Percentiles rank a stretch among this genome's conserved stretches.
These are phyloP conservation scores for Forbesichthys agassizii DNA, from an alignment of 2,113 vertebrate genomes.

Conservation along the genomic window DNA sequence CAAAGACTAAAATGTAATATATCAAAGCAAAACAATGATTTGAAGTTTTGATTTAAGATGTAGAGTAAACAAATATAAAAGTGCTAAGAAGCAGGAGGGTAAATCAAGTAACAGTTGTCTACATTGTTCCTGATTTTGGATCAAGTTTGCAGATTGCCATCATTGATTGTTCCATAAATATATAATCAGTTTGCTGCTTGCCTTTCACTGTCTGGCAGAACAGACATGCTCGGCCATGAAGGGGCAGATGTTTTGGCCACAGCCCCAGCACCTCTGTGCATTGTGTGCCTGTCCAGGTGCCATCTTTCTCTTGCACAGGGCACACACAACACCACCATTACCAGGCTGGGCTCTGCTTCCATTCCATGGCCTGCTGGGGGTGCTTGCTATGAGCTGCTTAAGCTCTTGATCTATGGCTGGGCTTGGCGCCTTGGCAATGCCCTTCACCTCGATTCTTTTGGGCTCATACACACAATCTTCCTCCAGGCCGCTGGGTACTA, in stretches of 20 bases:
- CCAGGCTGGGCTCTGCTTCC: neutral
- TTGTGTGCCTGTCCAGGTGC: slow-evolving; percentile 42
- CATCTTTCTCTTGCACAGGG: slow-evolving; percentile 52
- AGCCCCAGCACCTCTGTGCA: slow-evolving; percentile 64
- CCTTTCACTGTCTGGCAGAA: neutral
- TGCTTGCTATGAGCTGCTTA: slow-evolving; percentile 38
- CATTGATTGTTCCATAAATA: too few species aligned
- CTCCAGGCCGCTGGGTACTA: slow-evolving; percentile 68
- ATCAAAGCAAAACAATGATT: too few species aligned
- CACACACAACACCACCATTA: slow-evolving; percentile 25
- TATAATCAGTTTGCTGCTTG: too few species aligned
- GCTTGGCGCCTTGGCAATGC: slow-evolving; percentile 53
- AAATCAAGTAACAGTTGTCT: neutral
- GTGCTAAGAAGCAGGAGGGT: neutral
- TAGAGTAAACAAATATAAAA: neutral
- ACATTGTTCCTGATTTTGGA: neutral
- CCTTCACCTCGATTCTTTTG: slow-evolving; percentile 51
- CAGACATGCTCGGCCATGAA: slow-evolving; percentile 61
- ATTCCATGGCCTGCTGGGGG: neutral
- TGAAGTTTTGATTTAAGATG: neutral
- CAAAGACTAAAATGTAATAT: neutral
- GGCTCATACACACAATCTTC: slow-evolving; percentile 77
- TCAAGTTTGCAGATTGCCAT: neutral
- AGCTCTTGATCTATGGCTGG: slow-evolving; percentile 37
- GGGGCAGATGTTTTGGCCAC: slow-evolving; percentile 62